A percentile compares a stretch with the other conserved stretches of the same genome.
Conservation (phyloP, 2,797 vertebrate genomes). For the Decapterus maruadsi region DNA sequence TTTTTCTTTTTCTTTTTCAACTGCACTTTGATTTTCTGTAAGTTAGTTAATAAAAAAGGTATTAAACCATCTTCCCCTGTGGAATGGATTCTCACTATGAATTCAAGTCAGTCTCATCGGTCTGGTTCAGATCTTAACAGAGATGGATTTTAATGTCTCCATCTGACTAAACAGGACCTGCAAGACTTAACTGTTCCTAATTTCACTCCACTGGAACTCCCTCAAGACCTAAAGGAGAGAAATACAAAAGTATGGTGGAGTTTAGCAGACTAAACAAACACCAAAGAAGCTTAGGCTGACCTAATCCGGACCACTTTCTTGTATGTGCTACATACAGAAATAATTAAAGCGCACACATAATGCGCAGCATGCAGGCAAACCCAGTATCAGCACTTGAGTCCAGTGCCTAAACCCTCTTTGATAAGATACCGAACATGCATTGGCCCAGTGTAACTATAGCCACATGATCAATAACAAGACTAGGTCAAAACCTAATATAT, state of each 20-base stretch:
- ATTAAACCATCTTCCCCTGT: too few species aligned
- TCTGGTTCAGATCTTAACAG: not conserved
- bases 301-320: constrained; percentile 44
- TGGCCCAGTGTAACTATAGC: too few species aligned
- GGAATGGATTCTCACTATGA: not conserved
- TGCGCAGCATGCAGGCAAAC: not conserved
- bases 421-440: not conserved
- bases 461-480: too few species aligned
- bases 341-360: constrained; percentile 35
- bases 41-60: not conserved
- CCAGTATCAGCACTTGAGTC: not conserved
- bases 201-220: not conserved
- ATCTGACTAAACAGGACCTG: not conserved
- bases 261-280: constrained; percentile 48
- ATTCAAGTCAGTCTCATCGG: not conserved
- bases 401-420: not conserved
- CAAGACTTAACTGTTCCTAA: not conserved
- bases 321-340: constrained; percentile 21
- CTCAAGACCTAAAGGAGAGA: constrained; percentile 17
- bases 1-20: not conserved
- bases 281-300: constrained; percentile 22
- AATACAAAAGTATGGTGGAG: constrained; percentile 33
- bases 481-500: too few species aligned
- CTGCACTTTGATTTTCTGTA: not conserved
- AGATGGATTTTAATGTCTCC: not conserved